phyloP scores from a whole-genome alignment of 64 coral and sea anemone genomes.

The Pachyseris speciosa region DNA sequence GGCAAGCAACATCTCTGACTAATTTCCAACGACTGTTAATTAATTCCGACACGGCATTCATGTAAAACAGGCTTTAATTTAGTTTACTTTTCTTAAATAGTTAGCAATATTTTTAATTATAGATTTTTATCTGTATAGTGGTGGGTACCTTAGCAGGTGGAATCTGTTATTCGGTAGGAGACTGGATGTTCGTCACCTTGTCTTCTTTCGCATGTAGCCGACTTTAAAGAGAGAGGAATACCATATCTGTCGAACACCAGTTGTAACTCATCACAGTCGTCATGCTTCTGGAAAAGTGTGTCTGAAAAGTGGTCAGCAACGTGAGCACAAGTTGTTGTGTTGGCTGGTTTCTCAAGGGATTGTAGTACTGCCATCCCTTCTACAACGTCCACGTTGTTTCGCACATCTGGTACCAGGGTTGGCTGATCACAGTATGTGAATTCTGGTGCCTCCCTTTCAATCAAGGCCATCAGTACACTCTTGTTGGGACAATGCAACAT shows the following conservation, averaged over 20 bases:
- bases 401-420: no score
- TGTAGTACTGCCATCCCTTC: slow-evolving; percentile 57
- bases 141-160: no score
- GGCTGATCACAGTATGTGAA: slow-evolving; percentile 9
- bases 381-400: background rate
- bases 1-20: no score
- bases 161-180: slow-evolving; percentile 13
- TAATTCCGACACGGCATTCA: no score
- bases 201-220: slow-evolving; percentile 10
- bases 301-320: slow-evolving; percentile 18
- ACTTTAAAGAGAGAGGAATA: slow-evolving; percentile 15
- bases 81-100: no score
- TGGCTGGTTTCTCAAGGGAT: slow-evolving; percentile 21
- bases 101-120: no score
- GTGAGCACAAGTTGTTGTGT: slow-evolving; percentile 16
- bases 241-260: slow-evolving; percentile 37
- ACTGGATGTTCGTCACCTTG: background rate
- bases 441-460: slow-evolving; percentile 13
- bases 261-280: slow-evolving; percentile 23
- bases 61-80: no score
- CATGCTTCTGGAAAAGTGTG: slow-evolving; percentile 20
- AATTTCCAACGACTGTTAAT: no score
- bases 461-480: slow-evolving; percentile 22
- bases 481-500: slow-evolving; percentile 28
- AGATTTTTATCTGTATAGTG: no score